Evolutionary conservation across 2,113 vertebrate species (phyloP).

Genomic region (Suricata suricatta): DNA sequence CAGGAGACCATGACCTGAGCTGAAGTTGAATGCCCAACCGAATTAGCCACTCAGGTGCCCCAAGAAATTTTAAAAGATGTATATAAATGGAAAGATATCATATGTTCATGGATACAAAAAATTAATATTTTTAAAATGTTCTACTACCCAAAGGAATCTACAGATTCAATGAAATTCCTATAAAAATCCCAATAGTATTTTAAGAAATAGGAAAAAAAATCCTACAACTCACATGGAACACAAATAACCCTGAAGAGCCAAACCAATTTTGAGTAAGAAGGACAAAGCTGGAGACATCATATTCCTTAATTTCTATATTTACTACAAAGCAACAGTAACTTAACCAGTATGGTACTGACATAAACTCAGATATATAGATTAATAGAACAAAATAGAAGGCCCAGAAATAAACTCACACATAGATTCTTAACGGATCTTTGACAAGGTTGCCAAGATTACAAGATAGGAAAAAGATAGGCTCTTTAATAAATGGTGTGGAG

Average conservation of each 20-base stretch:
- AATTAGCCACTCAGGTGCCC: too few relatives aligned
- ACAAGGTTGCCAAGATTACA: not conserved
- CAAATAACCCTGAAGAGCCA: not conserved
- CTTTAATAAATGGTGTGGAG: not conserved
- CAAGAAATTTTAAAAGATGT: not conserved
- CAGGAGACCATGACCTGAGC: too few relatives aligned
- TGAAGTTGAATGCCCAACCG: too few relatives aligned
- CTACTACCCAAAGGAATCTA: not conserved
- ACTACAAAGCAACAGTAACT: not conserved
- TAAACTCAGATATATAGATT: not conserved
- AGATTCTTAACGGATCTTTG: not conserved
- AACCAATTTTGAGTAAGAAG: not conserved
- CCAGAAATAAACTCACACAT: not conserved
- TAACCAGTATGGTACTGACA: not conserved
- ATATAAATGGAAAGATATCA: not conserved
- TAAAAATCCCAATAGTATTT: not conserved
- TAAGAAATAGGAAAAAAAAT: not conserved
- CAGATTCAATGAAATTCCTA: not conserved
- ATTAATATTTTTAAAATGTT: not conserved
- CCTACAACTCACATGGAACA: not conserved
- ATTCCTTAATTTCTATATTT: not conserved
- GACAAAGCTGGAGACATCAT: not conserved
- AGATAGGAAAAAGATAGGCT: not conserved
- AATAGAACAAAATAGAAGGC: not conserved
- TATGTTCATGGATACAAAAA: not conserved